Evolutionary conservation across 2,113 vertebrate species (phyloP).

Genomic region (Melanerpes aurifrons): DNA sequence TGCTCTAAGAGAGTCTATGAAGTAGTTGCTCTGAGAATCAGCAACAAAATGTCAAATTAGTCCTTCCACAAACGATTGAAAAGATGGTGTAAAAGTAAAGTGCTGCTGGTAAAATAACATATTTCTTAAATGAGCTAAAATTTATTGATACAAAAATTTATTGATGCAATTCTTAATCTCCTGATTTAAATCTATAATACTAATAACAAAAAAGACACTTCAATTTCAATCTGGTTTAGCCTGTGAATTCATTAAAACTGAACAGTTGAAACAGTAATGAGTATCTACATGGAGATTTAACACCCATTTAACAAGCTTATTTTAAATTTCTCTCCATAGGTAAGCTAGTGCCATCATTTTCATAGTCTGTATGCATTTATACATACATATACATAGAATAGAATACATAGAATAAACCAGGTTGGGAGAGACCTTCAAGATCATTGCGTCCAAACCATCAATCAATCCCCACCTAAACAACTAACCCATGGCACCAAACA

Average conservation of each 20-base stretch:
- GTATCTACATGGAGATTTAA: background rate
- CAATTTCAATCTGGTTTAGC: background rate
- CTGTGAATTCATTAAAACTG: background rate
- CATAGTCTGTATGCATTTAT: background rate
- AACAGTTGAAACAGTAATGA: background rate
- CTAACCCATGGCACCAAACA: too few relatives aligned
- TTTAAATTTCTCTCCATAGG: background rate
- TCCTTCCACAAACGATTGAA: background rate
- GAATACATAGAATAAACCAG: too few relatives aligned
- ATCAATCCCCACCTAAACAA: too few relatives aligned
- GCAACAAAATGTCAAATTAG: background rate
- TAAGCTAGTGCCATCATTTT: background rate
- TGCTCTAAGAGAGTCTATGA: background rate
- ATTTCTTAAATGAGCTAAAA: background rate
- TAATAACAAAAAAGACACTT: background rate
- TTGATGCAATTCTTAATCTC: background rate
- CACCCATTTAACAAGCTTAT: background rate
- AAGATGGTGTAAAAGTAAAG: background rate
- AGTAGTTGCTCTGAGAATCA: background rate
- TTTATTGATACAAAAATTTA: background rate
- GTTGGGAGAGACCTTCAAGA: too few relatives aligned
- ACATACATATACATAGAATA: too few relatives aligned
- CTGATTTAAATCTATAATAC: background rate
- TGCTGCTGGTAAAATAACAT: background rate
- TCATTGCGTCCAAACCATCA: too few relatives aligned